phyloP scores from a whole-genome alignment of 2,888 invertebrate genomes.

The Formica aserva region DNA sequence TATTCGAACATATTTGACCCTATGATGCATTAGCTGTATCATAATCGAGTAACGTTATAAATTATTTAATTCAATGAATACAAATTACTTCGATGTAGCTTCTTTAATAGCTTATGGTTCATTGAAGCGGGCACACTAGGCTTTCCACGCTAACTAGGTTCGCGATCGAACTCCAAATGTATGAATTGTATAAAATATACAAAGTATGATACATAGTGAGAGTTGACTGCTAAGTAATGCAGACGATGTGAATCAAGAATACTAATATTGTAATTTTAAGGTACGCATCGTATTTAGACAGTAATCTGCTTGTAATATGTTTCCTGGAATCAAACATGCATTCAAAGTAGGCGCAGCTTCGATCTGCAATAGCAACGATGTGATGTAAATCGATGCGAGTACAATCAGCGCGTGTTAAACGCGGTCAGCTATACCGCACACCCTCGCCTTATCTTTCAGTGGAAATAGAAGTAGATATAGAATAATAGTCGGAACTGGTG shows the following conservation, averaged over 20 bases:
- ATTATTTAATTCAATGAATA: slow-evolving; percentile 53
- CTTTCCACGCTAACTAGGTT: slow-evolving; percentile 24
- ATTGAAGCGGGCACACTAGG: neutral
- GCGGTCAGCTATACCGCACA: neutral
- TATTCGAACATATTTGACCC: slow-evolving; percentile 25
- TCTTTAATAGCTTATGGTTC: slow-evolving; percentile 40
- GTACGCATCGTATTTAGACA: neutral
- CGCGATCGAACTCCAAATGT: slow-evolving; percentile 3
- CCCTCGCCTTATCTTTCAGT: slow-evolving; percentile 2
- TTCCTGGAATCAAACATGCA: neutral
- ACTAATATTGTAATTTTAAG: neutral
- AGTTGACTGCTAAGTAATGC: neutral
- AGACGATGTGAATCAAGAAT: neutral
- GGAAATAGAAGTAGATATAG: slow-evolving; percentile 53
- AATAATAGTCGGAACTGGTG: slow-evolving; percentile 57
- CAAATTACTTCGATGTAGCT: slow-evolving; percentile 46
- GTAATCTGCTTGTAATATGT: neutral
- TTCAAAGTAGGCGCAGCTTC: neutral
- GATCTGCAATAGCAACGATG: neutral
- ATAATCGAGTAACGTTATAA: slow-evolving; percentile 43
- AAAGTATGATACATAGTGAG: slow-evolving; percentile 1
- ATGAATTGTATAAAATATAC: neutral
- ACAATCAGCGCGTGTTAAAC: neutral
- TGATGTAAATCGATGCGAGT: slow-evolving; percentile 19
- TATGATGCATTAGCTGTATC: slow-evolving; percentile 21